Percentiles rank a stretch among this genome's conserved stretches.
phyloP scores from a whole-genome alignment of 1,140 invertebrate genomes.

The Lamellibrachia luymesi region DNA sequence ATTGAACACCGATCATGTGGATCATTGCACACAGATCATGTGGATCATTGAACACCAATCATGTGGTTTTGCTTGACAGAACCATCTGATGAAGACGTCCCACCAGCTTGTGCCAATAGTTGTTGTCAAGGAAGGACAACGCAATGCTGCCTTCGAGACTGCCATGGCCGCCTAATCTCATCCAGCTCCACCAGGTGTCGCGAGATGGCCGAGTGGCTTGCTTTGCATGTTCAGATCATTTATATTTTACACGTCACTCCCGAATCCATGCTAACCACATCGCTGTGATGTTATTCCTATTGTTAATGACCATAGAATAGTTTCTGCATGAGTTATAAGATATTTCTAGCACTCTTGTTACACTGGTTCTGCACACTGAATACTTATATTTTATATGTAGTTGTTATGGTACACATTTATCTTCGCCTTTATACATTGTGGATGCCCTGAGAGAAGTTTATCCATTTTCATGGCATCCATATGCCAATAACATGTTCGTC shows the following conservation, averaged over 20 bases:
- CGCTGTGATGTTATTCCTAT: neutral
- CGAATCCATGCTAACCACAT: neutral
- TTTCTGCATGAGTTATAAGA: neutral
- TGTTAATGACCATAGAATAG: neutral
- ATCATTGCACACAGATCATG: neutral
- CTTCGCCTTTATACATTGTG: neutral
- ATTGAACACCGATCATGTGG: no score
- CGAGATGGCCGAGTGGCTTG: neutral
- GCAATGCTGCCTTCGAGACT: constrained; percentile 22
- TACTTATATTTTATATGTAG: neutral
- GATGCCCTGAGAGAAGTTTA: neutral
- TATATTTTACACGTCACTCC: neutral
- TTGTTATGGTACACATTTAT: neutral
- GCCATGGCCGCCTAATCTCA: constrained; percentile 21
- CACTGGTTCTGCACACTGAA: neutral
- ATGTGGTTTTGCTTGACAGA: constrained; percentile 12
- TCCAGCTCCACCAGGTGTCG: neutral
- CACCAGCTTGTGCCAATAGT: constrained; percentile 27
- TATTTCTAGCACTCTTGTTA: neutral
- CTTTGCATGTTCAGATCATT: neutral
- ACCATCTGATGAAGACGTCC: constrained; percentile 28
- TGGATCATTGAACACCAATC: neutral
- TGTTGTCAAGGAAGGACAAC: constrained; percentile 29
- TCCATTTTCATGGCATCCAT: neutral
- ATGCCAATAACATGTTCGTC: neutral